These are phyloP conservation scores for Carassius carassius DNA, from an alignment of 2,113 vertebrate genomes.

Conservation along the genomic window DNA sequence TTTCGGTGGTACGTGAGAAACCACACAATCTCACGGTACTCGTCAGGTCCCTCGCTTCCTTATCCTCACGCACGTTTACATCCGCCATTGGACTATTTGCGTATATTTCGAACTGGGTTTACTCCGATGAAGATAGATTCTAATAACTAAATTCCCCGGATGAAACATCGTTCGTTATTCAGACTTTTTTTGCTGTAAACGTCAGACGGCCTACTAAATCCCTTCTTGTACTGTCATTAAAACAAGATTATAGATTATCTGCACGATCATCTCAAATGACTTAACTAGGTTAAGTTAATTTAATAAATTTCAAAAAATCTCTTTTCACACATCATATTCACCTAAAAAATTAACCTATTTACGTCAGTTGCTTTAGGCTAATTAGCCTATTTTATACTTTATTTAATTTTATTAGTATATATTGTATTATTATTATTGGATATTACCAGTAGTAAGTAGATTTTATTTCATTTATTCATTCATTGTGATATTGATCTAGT, in stretches of 20 bases:
- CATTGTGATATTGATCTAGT: too few relatives aligned
- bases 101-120: background rate
- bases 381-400: background rate
- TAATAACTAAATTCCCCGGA: background rate
- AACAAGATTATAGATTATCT: background rate
- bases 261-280: background rate
- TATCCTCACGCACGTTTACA: background rate
- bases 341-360: background rate
- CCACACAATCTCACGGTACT: conserved; percentile 4
- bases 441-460: too few relatives aligned
- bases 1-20: conserved; percentile 33
- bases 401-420: background rate
- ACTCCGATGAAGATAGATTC: background rate
- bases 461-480: too few relatives aligned
- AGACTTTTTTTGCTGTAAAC: background rate
- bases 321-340: background rate
- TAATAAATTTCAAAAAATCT: background rate
- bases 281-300: background rate
- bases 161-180: background rate
- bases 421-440: too few relatives aligned
- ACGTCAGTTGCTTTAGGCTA: background rate
- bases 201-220: background rate
- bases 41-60: background rate
- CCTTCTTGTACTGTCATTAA: background rate
- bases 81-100: background rate